Evolutionary conservation across 2,797 vertebrate species (phyloP).

Genomic region (Gymnothorax reevesii): DNA sequence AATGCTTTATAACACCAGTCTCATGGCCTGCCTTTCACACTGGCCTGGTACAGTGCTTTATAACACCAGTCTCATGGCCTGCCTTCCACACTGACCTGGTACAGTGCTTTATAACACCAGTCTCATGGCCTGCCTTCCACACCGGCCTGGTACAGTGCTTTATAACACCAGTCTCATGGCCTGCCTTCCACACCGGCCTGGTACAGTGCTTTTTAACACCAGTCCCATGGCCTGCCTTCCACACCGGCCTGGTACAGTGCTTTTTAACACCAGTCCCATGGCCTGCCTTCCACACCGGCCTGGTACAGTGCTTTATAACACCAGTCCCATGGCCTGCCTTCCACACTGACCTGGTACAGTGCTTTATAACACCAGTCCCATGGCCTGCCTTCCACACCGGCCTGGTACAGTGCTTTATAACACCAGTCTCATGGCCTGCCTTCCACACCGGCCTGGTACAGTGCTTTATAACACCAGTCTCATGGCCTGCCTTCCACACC

Average conservation of each 20-base stretch:
- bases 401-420: too few species aligned
- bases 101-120: too few species aligned
- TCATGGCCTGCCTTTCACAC: background rate
- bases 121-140: background rate
- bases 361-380: conserved; percentile 12
- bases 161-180: conserved; percentile 4
- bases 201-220: too few species aligned
- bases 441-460: background rate
- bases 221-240: background rate
- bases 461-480: conserved; percentile 21
- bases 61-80: conserved; percentile 3
- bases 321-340: background rate
- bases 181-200: background rate
- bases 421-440: background rate
- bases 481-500: background rate
- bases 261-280: conserved; percentile 6
- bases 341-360: background rate
- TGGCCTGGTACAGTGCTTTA: too few species aligned
- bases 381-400: background rate
- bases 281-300: background rate
- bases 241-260: background rate
- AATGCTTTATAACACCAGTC: too few species aligned
- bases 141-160: background rate
- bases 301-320: too few species aligned
- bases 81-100: background rate